Conservation (phyloP, 1,140 invertebrate genomes). For the Campoletis sonorensis region DNA sequence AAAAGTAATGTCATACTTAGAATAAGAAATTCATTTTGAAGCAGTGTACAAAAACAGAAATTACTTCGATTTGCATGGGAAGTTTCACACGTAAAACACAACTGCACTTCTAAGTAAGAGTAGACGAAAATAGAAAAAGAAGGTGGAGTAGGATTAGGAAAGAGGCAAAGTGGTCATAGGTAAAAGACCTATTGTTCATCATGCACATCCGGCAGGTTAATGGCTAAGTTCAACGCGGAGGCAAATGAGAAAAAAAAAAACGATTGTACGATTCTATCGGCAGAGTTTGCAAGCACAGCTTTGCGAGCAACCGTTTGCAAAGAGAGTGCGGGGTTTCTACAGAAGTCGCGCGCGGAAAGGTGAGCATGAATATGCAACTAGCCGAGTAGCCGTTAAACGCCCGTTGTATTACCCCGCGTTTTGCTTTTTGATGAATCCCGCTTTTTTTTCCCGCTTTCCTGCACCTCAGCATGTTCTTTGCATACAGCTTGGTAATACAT, state of each 20-base stretch:
- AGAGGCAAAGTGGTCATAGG: constrained; percentile 19
- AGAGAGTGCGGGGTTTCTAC: background rate
- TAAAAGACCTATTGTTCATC: constrained; percentile 39
- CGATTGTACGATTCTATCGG: constrained; percentile 36
- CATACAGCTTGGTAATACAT: background rate
- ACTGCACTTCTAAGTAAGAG: background rate
- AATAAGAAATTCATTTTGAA: background rate
- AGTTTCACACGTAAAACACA: background rate
- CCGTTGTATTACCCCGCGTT: constrained; percentile 40
- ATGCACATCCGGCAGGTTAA: constrained; percentile 40
- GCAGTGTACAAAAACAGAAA: background rate
- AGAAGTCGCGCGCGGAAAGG: constrained; percentile 29
- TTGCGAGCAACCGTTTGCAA: background rate
- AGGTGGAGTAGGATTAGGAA: background rate
- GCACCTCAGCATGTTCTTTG: constrained; percentile 1
- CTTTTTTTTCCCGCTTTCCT: constrained; percentile 7
- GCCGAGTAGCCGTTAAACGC: constrained; percentile 40
- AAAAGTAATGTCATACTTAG: background rate
- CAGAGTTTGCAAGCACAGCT: constrained; percentile 37
- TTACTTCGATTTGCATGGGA: background rate
- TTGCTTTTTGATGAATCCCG: constrained; percentile 40
- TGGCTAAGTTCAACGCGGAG: constrained; percentile 39
- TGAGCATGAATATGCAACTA: constrained; percentile 47
- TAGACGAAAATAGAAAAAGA: background rate
- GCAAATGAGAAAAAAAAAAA: constrained; percentile 30